Base-by-base conservation (phyloP, 2,888 invertebrate species). In the Germaria angustata region DNA sequence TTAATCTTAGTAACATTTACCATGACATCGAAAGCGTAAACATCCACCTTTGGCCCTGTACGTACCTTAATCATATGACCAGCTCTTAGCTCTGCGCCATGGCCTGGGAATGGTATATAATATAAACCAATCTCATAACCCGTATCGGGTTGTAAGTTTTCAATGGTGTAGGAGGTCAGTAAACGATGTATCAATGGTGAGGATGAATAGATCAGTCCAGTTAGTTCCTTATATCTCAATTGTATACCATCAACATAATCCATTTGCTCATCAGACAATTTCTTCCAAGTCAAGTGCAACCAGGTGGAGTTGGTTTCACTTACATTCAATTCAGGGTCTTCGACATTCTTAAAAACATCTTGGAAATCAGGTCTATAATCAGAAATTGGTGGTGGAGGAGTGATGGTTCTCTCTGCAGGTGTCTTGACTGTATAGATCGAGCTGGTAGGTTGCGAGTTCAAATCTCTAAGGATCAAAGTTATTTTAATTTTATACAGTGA, bases 181-280 rank as follows among this genome's bases (percentile, higher is more conserved):
- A 96, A 95, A 72, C 93, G 93, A 89, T 98, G 97, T 36, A 98
- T 94, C 24, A 97, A 90, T 22, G 97, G 96, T 0, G 97, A 96
- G 83, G 96, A 96, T 28, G 95, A 95, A 90, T 96, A 97, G 79
- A 96, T 95, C 87, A 95, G 96, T 39, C 95, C 95, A 73, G 95
- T 95, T 8, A 95, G 93, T 88, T 96, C 95, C 87, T 96, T 96
- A 90, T 95, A 97, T 86, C 96, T 94, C 85, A 98, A 92, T 91
- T 97, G 97, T 51, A 97, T 94, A 1, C 97, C 97, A 87, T 98
- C 97, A 73, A 97, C 96, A 87, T 95, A 96, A 86, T 95, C 95
- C 84, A 96, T 90, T 88, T 97, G 97, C 51, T 95, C 94, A 78
- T 95, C 95, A 0, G 93, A 93, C 87, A 97, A 95, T 87, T 95